A percentile compares a stretch with the other conserved stretches of the same genome.
Conservation (phyloP, 2,888 invertebrate species). For the Smittia aterrima region DNA sequence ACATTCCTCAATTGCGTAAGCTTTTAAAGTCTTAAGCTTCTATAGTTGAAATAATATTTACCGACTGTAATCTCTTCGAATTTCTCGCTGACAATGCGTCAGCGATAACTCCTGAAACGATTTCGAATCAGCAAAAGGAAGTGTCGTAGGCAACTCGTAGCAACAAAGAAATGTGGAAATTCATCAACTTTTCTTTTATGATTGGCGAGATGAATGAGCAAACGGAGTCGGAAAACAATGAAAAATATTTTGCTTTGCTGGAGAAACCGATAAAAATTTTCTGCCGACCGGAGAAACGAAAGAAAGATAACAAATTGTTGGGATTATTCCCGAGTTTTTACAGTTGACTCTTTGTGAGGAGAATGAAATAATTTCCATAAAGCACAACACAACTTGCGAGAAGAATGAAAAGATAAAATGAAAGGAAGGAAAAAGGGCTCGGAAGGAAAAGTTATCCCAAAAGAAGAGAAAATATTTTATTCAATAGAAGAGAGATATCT, state of each 20-base stretch:
- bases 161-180: too few species aligned
- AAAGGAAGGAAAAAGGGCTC: slow-evolving; percentile 36
- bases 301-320: slow-evolving; percentile 36
- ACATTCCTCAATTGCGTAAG: too few species aligned
- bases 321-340: slow-evolving; percentile 33
- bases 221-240: not conserved
- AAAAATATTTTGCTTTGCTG: not conserved
- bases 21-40: too few species aligned
- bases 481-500: slow-evolving; percentile 12
- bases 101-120: too few species aligned
- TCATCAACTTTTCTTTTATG: not conserved
- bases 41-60: too few species aligned
- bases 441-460: slow-evolving; percentile 29
- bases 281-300: not conserved
- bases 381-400: slow-evolving; percentile 28
- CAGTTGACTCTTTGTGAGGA: not conserved
- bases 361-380: slow-evolving; percentile 37
- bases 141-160: too few species aligned
- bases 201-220: not conserved
- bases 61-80: too few species aligned
- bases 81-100: too few species aligned
- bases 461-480: slow-evolving; percentile 13
- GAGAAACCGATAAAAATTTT: not conserved
- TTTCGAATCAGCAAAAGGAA: too few species aligned
- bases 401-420: slow-evolving; percentile 6